These are phyloP conservation scores for Aphrocallistes beatrix DNA, from an alignment of 37 sponge, comb jelly and placozoan species.

Conservation along the genomic window DNA sequence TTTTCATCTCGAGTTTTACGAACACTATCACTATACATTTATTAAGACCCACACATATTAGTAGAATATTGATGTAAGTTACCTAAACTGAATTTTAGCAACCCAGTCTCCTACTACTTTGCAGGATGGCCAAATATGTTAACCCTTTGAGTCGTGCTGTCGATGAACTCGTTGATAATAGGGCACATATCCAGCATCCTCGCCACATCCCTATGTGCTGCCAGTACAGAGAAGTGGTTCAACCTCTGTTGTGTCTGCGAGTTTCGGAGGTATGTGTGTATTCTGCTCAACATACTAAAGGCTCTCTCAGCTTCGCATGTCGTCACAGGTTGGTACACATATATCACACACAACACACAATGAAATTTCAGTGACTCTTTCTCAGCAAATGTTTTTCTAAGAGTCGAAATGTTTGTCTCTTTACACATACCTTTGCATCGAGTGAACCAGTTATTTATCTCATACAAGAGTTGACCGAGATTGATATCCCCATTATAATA, in stretches of 20 bases:
- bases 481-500: neutral
- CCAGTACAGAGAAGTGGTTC: conserved; percentile 17
- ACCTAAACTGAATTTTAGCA: neutral
- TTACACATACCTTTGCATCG: conserved; percentile 6
- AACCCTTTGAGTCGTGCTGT: conserved; percentile 10
- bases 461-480: conserved; percentile 13
- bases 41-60: neutral
- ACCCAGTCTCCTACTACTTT: neutral
- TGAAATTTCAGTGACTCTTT: conserved; percentile 1
- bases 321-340: conserved; percentile 15
- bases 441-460: conserved; percentile 13
- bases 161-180: conserved; percentile 12
- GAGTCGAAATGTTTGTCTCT: neutral
- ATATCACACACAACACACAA: conserved; percentile 1
- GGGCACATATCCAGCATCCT: conserved; percentile 12
- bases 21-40: neutral
- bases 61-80: neutral
- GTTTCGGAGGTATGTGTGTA: conserved; percentile 17
- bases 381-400: conserved; percentile 20
- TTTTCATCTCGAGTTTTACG: neutral
- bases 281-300: neutral
- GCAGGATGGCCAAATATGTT: conserved; percentile 5
- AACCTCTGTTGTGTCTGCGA: conserved; percentile 10
- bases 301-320: conserved; percentile 15
- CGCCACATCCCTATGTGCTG: conserved; percentile 21